A percentile compares a stretch with the other conserved stretches of the same genome.
Evolutionary conservation across 2,113 vertebrate species (phyloP).

Genomic region (Channa argus): DNA sequence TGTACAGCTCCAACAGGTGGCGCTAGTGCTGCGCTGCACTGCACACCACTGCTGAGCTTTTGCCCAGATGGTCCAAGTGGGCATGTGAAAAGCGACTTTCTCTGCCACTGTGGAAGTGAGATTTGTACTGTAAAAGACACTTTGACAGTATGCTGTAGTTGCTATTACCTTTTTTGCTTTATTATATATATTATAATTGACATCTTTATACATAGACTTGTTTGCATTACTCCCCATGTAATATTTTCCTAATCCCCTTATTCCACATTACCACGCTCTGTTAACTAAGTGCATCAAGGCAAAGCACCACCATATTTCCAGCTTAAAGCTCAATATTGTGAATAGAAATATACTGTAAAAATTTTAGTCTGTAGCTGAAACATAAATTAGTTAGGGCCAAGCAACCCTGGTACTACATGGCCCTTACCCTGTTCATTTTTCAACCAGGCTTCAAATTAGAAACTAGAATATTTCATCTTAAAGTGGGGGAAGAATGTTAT

Average conservation of each 20-base stretch:
- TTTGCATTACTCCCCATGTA: constrained; percentile 26
- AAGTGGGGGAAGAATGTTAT: no score
- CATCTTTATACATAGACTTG: constrained; percentile 33
- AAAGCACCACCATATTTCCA: constrained; percentile 19
- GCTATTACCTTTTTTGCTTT: neutral
- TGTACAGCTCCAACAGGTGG: constrained; percentile 70
- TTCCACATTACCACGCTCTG: constrained; percentile 46
- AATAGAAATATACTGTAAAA: constrained; percentile 15
- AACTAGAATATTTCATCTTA: no score
- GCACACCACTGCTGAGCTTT: constrained; percentile 26
- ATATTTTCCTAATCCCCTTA: constrained; percentile 5
- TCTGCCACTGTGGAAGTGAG: neutral
- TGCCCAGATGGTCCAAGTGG: constrained; percentile 43
- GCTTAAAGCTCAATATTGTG: constrained; percentile 49
- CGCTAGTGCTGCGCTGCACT: constrained; percentile 58
- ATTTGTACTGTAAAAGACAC: neutral
- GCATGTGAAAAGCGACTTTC: constrained; percentile 5
- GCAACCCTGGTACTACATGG: no score
- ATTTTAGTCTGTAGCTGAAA: constrained; percentile 17
- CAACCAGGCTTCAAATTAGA: no score
- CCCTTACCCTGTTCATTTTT: no score
- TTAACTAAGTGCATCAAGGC: constrained; percentile 45
- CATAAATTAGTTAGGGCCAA: constrained; percentile 7
- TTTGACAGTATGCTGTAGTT: neutral
- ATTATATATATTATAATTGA: constrained; percentile 35